Percentiles rank a stretch among this genome's conserved stretches.
Conservation (phyloP, 2,888 invertebrate genomes). For the Euplagia quadripunctaria region DNA sequence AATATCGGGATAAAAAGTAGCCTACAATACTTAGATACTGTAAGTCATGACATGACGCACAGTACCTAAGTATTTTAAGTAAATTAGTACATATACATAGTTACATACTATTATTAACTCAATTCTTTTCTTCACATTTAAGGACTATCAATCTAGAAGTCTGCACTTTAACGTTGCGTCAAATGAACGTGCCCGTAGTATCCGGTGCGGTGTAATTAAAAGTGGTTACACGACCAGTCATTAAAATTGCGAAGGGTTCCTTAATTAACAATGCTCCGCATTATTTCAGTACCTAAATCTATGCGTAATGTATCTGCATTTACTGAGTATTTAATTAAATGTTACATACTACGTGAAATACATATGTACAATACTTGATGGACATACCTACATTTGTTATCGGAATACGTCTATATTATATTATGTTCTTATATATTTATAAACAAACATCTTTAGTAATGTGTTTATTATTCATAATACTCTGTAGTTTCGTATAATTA, state of each 20-base stretch:
- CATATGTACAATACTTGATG: background rate
- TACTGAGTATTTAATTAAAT: no score
- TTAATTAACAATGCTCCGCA: conserved; percentile 8
- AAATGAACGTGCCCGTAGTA: background rate
- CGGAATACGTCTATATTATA: background rate
- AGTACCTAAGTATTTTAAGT: no score
- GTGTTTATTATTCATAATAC: background rate
- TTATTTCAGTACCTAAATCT: no score
- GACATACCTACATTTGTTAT: background rate
- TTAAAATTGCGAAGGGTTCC: conserved; percentile 28
- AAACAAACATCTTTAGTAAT: background rate
- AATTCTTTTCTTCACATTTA: background rate
- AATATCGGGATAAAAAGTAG: no score
- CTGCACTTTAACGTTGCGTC: background rate
- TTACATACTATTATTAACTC: background rate
- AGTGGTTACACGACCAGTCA: conserved; percentile 27
- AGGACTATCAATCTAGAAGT: background rate
- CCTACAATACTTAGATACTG: no score
- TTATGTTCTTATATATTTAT: background rate
- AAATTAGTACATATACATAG: background rate
- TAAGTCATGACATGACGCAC: no score
- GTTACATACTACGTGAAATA: background rate
- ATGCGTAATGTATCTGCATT: background rate
- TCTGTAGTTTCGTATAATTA: background rate
- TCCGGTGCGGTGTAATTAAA: background rate